phyloP scores from a whole-genome alignment of 2,797 vertebrate genomes.

The Amazona finschi region DNA sequence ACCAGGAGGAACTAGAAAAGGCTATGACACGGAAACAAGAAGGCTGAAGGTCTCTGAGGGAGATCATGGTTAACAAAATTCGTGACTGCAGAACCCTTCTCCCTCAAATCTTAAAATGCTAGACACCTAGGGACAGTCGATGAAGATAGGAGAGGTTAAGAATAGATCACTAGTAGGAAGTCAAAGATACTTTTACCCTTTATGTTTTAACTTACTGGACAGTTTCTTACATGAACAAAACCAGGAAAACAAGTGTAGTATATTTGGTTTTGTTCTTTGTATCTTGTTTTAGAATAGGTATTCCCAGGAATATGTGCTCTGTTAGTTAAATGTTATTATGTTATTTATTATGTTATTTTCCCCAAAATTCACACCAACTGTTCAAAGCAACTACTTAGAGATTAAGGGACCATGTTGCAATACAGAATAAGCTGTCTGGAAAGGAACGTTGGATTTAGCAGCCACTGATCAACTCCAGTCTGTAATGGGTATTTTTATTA shows the following conservation, averaged over 20 bases:
- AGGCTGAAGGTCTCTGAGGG: neutral
- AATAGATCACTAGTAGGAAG: neutral
- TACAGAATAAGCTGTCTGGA: neutral
- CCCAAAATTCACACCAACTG: neutral
- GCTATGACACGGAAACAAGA: neutral
- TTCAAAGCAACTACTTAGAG: neutral
- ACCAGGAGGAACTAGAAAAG: neutral
- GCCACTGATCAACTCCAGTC: neutral
- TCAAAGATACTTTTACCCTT: neutral
- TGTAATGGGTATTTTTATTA: neutral
- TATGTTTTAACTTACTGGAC: neutral
- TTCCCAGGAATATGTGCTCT: neutral
- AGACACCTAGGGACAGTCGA: neutral
- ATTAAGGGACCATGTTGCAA: neutral
- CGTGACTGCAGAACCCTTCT: neutral
- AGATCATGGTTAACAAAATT: neutral
- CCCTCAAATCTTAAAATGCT: neutral
- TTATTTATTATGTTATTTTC: neutral
- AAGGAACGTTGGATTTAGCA: neutral
- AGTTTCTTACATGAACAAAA: neutral
- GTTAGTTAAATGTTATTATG: neutral
- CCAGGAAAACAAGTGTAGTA: neutral
- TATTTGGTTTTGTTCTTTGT: neutral
- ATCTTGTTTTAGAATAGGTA: neutral
- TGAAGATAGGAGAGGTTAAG: neutral